Evolutionary conservation across 2,113 vertebrate species (phyloP).

Genomic region (Otis tarda): DNA sequence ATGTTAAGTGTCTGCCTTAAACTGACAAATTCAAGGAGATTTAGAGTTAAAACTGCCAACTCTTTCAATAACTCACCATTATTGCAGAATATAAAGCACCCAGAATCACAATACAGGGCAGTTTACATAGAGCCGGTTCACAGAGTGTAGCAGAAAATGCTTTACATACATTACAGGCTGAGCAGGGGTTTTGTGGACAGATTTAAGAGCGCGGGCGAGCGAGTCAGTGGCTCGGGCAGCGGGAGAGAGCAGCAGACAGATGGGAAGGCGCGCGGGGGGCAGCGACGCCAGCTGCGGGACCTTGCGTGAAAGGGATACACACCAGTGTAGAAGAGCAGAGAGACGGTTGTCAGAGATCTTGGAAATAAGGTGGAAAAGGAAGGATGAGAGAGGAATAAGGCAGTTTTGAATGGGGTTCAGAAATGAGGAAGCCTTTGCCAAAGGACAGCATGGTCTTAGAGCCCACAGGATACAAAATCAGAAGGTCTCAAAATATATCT

Average conservation of each 20-base stretch:
- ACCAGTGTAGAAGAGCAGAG: background rate
- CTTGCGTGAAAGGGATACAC: background rate
- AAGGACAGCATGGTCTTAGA: conserved; percentile 31
- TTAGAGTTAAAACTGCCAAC: conserved; percentile 56
- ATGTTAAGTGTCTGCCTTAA: conserved; percentile 60
- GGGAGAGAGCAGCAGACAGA: background rate
- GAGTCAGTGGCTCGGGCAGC: background rate
- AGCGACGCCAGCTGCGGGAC: background rate
- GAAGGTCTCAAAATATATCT: conserved; percentile 52
- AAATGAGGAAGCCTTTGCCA: conserved; percentile 15
- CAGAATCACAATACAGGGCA: background rate
- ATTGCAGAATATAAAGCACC: conserved; percentile 48
- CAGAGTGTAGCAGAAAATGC: background rate
- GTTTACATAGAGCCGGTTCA: background rate
- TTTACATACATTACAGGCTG: background rate
- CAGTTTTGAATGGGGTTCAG: background rate
- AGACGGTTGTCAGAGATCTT: background rate
- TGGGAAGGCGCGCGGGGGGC: background rate
- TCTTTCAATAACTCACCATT: conserved; percentile 41
- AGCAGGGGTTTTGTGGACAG: background rate
- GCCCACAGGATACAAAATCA: conserved; percentile 44
- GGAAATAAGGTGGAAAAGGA: conserved; percentile 17
- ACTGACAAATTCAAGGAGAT: conserved; percentile 63
- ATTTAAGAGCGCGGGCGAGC: background rate
- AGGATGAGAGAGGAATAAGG: background rate